Evolutionary conservation across 2,888 invertebrate species (phyloP).

Genomic region (Thecophora atra): DNA sequence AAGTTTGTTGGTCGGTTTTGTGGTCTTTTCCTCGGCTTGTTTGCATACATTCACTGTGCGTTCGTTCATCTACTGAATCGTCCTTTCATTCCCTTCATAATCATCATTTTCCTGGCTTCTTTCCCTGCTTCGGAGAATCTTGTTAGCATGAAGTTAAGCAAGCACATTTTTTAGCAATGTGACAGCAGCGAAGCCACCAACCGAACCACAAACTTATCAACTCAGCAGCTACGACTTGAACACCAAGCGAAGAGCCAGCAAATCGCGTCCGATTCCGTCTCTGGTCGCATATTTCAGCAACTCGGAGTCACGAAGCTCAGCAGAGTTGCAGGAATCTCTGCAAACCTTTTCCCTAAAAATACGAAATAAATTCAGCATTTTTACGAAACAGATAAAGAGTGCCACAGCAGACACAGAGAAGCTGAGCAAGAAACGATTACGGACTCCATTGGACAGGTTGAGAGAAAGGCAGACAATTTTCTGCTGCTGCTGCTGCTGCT

Average conservation of each 20-base stretch:
- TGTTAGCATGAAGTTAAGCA: neutral
- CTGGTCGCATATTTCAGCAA: neutral
- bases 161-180: constrained; percentile 30
- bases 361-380: constrained; percentile 38
- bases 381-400: constrained; percentile 37
- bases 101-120: neutral
- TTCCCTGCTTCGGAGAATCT: neutral
- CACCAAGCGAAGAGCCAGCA: neutral
- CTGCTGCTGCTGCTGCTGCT: no score
- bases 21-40: no score
- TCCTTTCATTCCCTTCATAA: no score
- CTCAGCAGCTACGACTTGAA: neutral
- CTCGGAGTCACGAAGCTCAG: neutral
- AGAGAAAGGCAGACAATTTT: no score
- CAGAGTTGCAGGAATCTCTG: constrained; percentile 11
- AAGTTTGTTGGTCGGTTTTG: no score
- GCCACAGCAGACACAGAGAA: constrained; percentile 20
- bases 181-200: neutral
- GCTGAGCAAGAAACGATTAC: neutral
- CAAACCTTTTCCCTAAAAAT: constrained; percentile 28
- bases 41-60: no score
- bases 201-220: neutral
- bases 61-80: no score
- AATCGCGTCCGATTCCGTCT: neutral
- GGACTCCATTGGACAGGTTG: no score